Conservation (phyloP, 2,797 vertebrate species). For the Clarias pachynema region DNA sequence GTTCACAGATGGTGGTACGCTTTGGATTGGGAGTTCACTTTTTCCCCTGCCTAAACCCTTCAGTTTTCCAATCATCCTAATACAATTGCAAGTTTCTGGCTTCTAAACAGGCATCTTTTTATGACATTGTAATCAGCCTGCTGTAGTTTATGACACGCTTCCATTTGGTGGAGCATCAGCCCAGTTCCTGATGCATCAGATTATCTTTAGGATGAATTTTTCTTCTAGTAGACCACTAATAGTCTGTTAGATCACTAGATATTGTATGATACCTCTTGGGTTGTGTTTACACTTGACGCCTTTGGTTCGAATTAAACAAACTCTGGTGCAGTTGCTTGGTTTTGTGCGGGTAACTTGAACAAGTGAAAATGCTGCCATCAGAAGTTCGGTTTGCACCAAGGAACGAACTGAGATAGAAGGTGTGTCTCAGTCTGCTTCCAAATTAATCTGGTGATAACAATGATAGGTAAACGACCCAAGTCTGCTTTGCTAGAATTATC, state of each 20-base stretch:
- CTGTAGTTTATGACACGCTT: background rate
- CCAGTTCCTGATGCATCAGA: background rate
- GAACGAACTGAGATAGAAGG: too few species aligned
- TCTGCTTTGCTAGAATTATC: too few species aligned
- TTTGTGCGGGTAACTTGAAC: too few species aligned
- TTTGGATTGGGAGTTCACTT: constrained; percentile 2
- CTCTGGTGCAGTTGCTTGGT: too few species aligned
- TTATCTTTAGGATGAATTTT: background rate
- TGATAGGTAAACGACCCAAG: too few species aligned
- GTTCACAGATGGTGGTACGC: constrained; percentile 33
- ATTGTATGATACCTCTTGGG: background rate
- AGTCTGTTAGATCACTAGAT: background rate
- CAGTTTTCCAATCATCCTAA: background rate
- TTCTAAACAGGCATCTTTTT: background rate
- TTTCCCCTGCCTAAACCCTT: background rate
- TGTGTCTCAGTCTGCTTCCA: too few species aligned
- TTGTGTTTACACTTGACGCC: too few species aligned
- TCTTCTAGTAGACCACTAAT: background rate
- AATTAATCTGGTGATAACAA: too few species aligned
- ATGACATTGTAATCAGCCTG: background rate
- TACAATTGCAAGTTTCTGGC: background rate
- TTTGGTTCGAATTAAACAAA: too few species aligned
- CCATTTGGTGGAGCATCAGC: background rate
- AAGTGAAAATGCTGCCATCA: too few species aligned
- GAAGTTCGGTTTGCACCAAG: too few species aligned